Evolutionary conservation across 2,113 vertebrate genomes (phyloP).

Genomic region (Ochotona curzoniae): DNA sequence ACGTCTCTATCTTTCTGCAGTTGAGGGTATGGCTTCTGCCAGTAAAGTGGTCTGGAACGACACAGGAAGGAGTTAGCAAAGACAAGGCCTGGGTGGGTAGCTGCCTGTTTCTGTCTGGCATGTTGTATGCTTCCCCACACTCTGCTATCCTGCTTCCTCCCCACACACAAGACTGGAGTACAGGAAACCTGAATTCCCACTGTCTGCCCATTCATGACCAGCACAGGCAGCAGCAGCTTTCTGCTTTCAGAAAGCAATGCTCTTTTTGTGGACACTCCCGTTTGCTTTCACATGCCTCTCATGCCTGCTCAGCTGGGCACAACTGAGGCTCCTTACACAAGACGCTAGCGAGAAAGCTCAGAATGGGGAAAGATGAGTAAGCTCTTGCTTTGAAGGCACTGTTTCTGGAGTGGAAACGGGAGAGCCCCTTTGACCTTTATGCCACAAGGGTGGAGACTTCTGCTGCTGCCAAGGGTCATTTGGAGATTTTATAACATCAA

Average conservation of each 20-base stretch:
- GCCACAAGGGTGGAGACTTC: background rate
- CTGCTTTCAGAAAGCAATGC: background rate
- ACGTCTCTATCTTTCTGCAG: background rate
- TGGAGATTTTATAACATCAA: too few species aligned
- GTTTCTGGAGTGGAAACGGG: conserved; percentile 37
- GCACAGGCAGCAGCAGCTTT: background rate
- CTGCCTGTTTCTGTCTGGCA: conserved; percentile 12
- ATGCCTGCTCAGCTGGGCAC: conserved; percentile 8
- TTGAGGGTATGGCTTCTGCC: background rate
- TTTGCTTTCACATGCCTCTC: conserved; percentile 63
- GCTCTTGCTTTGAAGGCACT: conserved; percentile 32
- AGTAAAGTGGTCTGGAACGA: conserved; percentile 14
- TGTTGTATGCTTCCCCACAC: conserved; percentile 3
- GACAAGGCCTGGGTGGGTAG: background rate
- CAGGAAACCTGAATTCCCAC: background rate
- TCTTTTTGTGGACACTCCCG: background rate
- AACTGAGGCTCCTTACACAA: conserved; percentile 65
- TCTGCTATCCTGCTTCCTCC: background rate
- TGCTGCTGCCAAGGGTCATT: too few species aligned
- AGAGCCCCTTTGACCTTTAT: conserved; percentile 40
- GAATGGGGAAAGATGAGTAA: conserved; percentile 73
- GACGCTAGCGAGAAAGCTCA: conserved; percentile 61
- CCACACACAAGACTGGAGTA: background rate
- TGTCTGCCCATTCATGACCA: background rate
- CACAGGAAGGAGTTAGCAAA: background rate